Evolutionary conservation across 1,140 invertebrate genomes (phyloP).

Genomic region (Aphis craccivora): DNA sequence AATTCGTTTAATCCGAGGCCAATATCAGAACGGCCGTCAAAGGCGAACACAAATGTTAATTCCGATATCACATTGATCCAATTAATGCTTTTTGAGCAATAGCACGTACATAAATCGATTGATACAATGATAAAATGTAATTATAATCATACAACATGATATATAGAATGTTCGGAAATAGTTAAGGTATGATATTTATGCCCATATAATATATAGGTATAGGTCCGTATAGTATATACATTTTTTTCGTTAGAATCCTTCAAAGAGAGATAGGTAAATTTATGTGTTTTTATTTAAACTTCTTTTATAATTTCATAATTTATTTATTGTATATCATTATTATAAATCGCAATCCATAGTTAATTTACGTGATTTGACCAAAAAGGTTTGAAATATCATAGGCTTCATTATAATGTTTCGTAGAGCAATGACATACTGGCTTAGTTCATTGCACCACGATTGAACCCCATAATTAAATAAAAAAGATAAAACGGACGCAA

Average conservation of each 20-base stretch:
- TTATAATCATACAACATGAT: neutral
- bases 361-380: neutral
- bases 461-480: no score
- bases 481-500: no score
- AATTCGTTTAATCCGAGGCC: slow-evolving; percentile 23
- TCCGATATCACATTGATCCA: neutral
- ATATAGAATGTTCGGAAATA: neutral
- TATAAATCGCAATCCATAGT: neutral
- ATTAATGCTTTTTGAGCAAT: neutral
- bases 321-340: neutral
- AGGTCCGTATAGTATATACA: no score
- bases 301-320: neutral
- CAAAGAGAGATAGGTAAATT: no score
- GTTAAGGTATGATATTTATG: neutral
- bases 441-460: neutral
- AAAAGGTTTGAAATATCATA: neutral
- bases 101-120: no score
- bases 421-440: no score
- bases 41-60: slow-evolving; percentile 24
- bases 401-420: no score
- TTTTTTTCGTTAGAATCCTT: no score
- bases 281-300: neutral
- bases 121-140: no score
- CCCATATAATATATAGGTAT: neutral
- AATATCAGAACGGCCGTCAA: slow-evolving; percentile 3